phyloP scores from a whole-genome alignment of 1,140 invertebrate genomes.

The Hydropsyche tenuis region DNA sequence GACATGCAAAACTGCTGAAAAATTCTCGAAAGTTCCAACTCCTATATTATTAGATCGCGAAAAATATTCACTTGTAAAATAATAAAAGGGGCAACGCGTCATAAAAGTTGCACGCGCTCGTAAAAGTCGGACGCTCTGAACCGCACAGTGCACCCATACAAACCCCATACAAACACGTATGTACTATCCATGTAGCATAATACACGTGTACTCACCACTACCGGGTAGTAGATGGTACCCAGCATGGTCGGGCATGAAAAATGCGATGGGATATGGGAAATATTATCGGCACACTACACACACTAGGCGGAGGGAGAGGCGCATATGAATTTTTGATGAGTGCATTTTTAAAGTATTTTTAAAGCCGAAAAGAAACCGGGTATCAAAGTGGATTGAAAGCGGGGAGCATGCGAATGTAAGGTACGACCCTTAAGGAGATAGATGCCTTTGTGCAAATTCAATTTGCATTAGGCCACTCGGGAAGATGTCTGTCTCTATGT shows the following conservation, averaged over 20 bases:
- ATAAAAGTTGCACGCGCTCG: slow-evolving; percentile 10
- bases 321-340: slow-evolving; percentile 49
- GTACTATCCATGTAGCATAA: too few relatives aligned
- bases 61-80: too few relatives aligned
- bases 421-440: not conserved
- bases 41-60: too few relatives aligned
- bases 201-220: too few relatives aligned
- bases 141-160: not conserved
- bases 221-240: too few relatives aligned
- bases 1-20: too few relatives aligned
- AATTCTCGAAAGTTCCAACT: too few relatives aligned
- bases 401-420: not conserved
- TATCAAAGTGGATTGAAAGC: slow-evolving; percentile 25
- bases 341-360: slow-evolving; percentile 47
- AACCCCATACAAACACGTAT: not conserved
- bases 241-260: slow-evolving; percentile 27
- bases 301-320: slow-evolving; percentile 20
- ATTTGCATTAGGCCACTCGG: slow-evolving; percentile 28
- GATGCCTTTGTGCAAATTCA: slow-evolving; percentile 35
- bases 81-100: not conserved
- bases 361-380: slow-evolving; percentile 36
- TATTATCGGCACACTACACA: slow-evolving; percentile 36
- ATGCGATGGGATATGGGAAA: slow-evolving; percentile 40
- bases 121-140: slow-evolving; percentile 2
- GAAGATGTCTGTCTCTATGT: not conserved